Evolutionary conservation across 2,888 invertebrate genomes (phyloP).

Genomic region (Hydraecia micacea): DNA sequence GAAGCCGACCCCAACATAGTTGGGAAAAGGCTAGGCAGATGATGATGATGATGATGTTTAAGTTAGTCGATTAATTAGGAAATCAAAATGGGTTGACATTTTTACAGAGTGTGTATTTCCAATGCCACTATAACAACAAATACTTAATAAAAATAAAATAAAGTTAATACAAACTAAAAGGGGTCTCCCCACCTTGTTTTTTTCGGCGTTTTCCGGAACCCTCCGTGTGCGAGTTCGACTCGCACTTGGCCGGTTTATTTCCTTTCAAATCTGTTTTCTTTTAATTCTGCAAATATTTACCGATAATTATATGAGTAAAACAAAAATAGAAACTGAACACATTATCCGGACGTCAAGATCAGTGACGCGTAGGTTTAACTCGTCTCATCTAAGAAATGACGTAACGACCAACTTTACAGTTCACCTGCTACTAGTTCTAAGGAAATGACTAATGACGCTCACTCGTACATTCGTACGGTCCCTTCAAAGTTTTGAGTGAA

Average conservation of each 20-base stretch:
- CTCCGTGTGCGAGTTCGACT: background rate
- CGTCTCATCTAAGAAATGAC: constrained; percentile 50
- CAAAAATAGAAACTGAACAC: background rate
- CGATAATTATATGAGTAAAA: background rate
- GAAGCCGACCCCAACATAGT: too few relatives aligned
- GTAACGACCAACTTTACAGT: constrained; percentile 65
- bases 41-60: too few relatives aligned
- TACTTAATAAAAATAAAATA: background rate
- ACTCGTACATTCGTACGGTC: constrained; percentile 62
- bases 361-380: constrained; percentile 21
- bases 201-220: background rate
- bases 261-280: background rate
- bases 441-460: constrained; percentile 71
- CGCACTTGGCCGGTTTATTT: too few relatives aligned
- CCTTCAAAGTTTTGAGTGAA: constrained; percentile 50
- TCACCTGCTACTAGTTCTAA: constrained; percentile 58
- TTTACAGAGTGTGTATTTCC: background rate
- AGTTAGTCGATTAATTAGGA: background rate
- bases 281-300: background rate
- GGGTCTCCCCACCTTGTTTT: background rate
- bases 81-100: background rate
- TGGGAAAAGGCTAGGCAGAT: too few relatives aligned
- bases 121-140: background rate
- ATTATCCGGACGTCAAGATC: constrained; percentile 20
- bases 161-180: too few relatives aligned